Conservation (phyloP, 2,113 vertebrate species). For the Menidia beryllina region DNA sequence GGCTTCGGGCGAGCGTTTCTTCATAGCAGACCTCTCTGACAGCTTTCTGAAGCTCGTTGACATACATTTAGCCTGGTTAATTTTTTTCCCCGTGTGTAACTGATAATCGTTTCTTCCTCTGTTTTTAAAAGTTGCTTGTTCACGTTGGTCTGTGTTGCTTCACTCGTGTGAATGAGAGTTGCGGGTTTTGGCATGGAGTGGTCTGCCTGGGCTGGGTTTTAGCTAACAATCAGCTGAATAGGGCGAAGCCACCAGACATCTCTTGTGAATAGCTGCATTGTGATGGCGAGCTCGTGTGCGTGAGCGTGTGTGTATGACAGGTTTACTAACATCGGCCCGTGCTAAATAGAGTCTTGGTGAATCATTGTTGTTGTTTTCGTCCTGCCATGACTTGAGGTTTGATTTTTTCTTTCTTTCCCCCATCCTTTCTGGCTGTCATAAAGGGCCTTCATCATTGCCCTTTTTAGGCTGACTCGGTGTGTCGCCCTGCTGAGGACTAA, state of each 20-base stretch:
- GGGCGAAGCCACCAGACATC: slow-evolving; percentile 68
- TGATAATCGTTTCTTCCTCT: background rate
- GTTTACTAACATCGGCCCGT: slow-evolving; percentile 35
- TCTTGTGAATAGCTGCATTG: slow-evolving; percentile 72
- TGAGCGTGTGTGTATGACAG: slow-evolving; percentile 18
- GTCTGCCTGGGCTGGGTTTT: slow-evolving; percentile 41
- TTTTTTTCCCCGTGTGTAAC: background rate
- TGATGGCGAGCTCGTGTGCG: slow-evolving; percentile 35
- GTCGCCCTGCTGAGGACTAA: slow-evolving; percentile 49
- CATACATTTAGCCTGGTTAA: background rate
- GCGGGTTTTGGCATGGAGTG: slow-evolving; percentile 6
- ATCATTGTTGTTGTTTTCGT: slow-evolving; percentile 7
- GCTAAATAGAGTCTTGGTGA: slow-evolving; percentile 12
- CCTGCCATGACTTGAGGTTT: background rate
- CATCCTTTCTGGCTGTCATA: slow-evolving; percentile 6
- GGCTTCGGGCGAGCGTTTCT: background rate
- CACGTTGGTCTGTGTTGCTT: background rate
- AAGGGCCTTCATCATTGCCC: slow-evolving; percentile 60
- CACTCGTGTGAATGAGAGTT: background rate
- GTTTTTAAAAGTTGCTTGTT: background rate
- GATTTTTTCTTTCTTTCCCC: too few relatives aligned
- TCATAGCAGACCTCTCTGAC: background rate
- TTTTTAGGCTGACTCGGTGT: slow-evolving; percentile 66
- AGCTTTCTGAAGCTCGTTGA: background rate
- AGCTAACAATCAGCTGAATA: slow-evolving; percentile 72